phyloP scores from a whole-genome alignment of 2,888 invertebrate species.

The Ochropleura leucogaster region DNA sequence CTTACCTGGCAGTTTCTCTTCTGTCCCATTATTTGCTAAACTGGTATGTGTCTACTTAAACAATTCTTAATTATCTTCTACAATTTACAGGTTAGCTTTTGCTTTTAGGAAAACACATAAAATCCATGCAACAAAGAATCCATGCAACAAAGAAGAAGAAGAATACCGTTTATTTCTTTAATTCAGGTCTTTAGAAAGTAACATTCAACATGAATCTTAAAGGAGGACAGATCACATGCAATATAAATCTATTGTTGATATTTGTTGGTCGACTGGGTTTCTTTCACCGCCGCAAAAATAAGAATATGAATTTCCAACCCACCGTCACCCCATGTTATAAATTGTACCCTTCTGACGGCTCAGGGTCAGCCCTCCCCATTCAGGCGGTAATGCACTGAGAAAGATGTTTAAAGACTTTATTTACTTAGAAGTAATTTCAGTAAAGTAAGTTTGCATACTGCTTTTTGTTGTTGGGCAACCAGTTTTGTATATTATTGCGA shows the following conservation, averaged over 20 bases:
- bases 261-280: constrained; percentile 19
- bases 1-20: too few relatives aligned
- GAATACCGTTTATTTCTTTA: too few relatives aligned
- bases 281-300: constrained; percentile 12
- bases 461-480: too few relatives aligned
- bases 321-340: constrained; percentile 30
- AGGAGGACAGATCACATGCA: constrained; percentile 3
- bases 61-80: too few relatives aligned
- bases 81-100: too few relatives aligned
- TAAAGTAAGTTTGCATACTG: not conserved
- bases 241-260: constrained; percentile 6
- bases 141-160: too few relatives aligned
- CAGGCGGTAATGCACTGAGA: constrained; percentile 33
- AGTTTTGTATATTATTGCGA: too few relatives aligned
- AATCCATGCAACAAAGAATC: too few relatives aligned
- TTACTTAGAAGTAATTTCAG: not conserved
- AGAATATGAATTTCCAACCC: constrained; percentile 32
- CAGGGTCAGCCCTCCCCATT: constrained; percentile 42
- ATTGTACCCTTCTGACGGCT: constrained; percentile 36
- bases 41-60: too few relatives aligned
- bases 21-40: too few relatives aligned
- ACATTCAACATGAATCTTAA: not conserved
- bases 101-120: too few relatives aligned
- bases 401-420: constrained; percentile 22
- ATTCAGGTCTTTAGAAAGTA: not conserved